phyloP scores from a whole-genome alignment of 2,113 vertebrate genomes.

The Notothenia rossii region DNA sequence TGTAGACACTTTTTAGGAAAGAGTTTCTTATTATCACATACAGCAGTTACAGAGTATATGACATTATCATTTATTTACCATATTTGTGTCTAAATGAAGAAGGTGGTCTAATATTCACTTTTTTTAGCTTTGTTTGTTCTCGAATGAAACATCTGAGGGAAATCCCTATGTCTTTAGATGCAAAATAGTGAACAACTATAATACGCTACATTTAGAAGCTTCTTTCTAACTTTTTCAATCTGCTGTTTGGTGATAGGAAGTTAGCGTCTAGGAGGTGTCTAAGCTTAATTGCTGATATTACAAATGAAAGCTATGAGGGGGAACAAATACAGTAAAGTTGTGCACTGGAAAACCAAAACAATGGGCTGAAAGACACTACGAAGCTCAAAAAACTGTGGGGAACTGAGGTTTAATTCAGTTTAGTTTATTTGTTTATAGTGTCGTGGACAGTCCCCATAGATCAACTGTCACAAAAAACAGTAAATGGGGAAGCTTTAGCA shows the following conservation, averaged over 20 bases:
- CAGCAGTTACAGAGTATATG: not conserved
- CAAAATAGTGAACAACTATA: too few relatives aligned
- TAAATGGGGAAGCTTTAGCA: too few relatives aligned
- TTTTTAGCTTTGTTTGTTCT: too few relatives aligned
- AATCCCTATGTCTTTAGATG: too few relatives aligned
- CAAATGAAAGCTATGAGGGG: not conserved
- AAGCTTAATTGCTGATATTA: not conserved
- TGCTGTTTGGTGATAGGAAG: not conserved
- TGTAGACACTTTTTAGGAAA: not conserved
- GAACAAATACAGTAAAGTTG: not conserved
- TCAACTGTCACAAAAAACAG: too few relatives aligned
- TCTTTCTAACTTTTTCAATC: not conserved
- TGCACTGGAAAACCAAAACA: not conserved
- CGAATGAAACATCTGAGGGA: too few relatives aligned
- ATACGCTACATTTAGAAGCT: not conserved
- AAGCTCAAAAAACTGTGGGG: not conserved
- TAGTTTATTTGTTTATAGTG: too few relatives aligned
- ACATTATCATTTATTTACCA: not conserved
- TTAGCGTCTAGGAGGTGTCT: not conserved
- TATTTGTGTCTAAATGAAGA: not conserved
- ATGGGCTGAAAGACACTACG: not conserved
- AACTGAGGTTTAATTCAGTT: too few relatives aligned
- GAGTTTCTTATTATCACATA: not conserved
- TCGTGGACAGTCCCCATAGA: too few relatives aligned
- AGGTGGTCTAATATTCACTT: not conserved